phyloP scores from a whole-genome alignment of 2,888 invertebrate genomes.

The Octodonta nipae region DNA sequence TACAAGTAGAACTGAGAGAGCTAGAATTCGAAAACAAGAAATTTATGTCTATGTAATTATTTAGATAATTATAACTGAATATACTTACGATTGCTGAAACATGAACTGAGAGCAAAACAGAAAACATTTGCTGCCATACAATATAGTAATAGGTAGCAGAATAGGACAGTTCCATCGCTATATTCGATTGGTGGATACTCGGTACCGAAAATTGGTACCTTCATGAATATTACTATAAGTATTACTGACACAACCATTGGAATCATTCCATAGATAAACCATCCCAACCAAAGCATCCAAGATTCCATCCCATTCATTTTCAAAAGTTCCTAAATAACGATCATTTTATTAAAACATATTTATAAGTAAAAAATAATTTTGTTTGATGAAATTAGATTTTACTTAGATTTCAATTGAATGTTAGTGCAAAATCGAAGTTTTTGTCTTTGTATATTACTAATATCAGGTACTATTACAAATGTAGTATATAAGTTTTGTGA shows the following conservation, averaged over 20 bases:
- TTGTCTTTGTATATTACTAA: too few relatives aligned
- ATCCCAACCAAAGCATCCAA: constrained; percentile 76
- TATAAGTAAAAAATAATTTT: not conserved
- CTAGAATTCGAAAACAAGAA: not conserved
- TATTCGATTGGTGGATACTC: constrained; percentile 53
- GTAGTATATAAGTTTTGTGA: too few relatives aligned
- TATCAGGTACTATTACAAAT: too few relatives aligned
- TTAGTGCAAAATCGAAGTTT: too few relatives aligned
- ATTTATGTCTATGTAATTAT: too few relatives aligned
- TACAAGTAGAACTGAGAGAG: too few relatives aligned
- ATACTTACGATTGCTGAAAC: constrained; percentile 60
- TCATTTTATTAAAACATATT: not conserved
- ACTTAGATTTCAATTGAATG: too few relatives aligned
- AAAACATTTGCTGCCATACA: constrained; percentile 55
- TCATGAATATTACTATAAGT: constrained; percentile 45
- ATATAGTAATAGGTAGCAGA: constrained; percentile 60
- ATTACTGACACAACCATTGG: constrained; percentile 49
- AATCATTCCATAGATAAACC: constrained; percentile 67
- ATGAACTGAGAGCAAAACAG: constrained; percentile 63
- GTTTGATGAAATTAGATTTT: not conserved
- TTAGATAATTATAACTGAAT: too few relatives aligned
- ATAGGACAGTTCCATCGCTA: constrained; percentile 49
- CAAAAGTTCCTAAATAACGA: constrained; percentile 66
- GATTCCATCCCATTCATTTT: constrained; percentile 80
- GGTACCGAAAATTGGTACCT: constrained; percentile 37